phyloP scores from a whole-genome alignment of 2,797 vertebrate genomes.

The Microctenopoma steveboyesi region DNA sequence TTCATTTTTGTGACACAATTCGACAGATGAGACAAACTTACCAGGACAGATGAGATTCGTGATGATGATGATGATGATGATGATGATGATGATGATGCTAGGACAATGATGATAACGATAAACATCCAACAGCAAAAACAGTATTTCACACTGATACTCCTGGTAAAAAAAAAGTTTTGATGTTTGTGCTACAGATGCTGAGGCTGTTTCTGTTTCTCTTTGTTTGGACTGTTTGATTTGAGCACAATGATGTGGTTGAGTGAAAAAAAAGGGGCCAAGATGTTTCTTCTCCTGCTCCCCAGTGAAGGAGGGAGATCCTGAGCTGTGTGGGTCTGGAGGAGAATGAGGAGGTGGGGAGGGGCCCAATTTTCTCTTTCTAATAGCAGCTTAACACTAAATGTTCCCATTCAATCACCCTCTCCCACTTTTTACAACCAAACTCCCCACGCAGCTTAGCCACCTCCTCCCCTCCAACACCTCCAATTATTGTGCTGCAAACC shows the following conservation, averaged over 20 bases:
- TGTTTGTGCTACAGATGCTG: background rate
- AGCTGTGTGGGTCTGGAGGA: conserved; percentile 19
- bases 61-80: conserved; percentile 14
- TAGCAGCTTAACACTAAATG: conserved; percentile 41
- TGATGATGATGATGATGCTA: background rate
- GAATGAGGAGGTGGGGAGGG: conserved; percentile 25
- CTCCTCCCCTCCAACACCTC: background rate
- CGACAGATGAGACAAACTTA: conserved; percentile 35
- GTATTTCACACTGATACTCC: conserved; percentile 4
- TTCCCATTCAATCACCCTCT: conserved; percentile 35
- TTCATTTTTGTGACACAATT: background rate
- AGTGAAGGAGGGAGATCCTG: conserved; percentile 54
- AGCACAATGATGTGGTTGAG: conserved; percentile 11
- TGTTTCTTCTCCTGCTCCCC: conserved; percentile 44
- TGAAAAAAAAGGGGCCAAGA: conserved; percentile 21
- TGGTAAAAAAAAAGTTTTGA: background rate
- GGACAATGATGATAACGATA: conserved; percentile 4
- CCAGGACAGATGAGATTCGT: conserved; percentile 30
- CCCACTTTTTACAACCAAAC: conserved; percentile 18
- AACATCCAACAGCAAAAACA: conserved; percentile 29
- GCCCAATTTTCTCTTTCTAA: conserved; percentile 22
- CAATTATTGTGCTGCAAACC: background rate
- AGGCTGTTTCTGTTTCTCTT: background rate
- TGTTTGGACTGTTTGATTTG: background rate
- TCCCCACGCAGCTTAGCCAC: background rate